Conservation (phyloP, 2,797 vertebrate species). For the Coregonus sp. region DNA sequence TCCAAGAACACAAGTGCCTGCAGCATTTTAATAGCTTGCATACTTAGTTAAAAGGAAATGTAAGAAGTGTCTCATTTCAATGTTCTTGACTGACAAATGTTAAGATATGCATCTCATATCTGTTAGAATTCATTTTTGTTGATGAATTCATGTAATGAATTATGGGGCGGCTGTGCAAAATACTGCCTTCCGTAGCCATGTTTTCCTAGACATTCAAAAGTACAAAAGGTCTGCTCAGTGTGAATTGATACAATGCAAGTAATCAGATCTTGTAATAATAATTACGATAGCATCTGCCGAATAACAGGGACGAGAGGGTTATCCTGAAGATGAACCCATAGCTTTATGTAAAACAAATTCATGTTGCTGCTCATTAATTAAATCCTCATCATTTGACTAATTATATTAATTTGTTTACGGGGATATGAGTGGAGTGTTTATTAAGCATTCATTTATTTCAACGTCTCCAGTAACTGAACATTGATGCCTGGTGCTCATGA, state of each 20-base stretch:
- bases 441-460: slow-evolving; percentile 47
- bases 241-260: slow-evolving; percentile 34
- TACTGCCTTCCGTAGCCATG: background rate
- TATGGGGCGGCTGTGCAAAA: slow-evolving; percentile 23
- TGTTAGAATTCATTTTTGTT: slow-evolving; percentile 31
- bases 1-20: slow-evolving; percentile 34
- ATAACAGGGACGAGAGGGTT: slow-evolving; percentile 44
- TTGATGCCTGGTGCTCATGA: slow-evolving; percentile 38
- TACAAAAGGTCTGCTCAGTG: slow-evolving; percentile 24
- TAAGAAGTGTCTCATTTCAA: slow-evolving; percentile 1
- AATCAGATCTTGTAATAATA: slow-evolving; percentile 9
- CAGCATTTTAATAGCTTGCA: slow-evolving; percentile 8
- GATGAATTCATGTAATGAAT: slow-evolving; percentile 34
- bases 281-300: slow-evolving; percentile 47
- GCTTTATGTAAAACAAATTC: slow-evolving; percentile 36
- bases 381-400: slow-evolving; percentile 51
- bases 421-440: slow-evolving; percentile 30
- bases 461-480: background rate
- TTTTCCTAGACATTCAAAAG: slow-evolving; percentile 26
- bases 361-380: slow-evolving; percentile 47
- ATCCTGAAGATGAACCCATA: slow-evolving; percentile 53
- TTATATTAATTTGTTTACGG: slow-evolving; percentile 53
- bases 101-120: background rate
- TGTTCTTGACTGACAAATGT: slow-evolving; percentile 14
- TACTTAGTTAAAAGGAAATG: slow-evolving; percentile 26